These are phyloP conservation scores for Gymnoscelis rufifasciata DNA, from an alignment of 2,888 invertebrate species.

Conservation along the genomic window DNA sequence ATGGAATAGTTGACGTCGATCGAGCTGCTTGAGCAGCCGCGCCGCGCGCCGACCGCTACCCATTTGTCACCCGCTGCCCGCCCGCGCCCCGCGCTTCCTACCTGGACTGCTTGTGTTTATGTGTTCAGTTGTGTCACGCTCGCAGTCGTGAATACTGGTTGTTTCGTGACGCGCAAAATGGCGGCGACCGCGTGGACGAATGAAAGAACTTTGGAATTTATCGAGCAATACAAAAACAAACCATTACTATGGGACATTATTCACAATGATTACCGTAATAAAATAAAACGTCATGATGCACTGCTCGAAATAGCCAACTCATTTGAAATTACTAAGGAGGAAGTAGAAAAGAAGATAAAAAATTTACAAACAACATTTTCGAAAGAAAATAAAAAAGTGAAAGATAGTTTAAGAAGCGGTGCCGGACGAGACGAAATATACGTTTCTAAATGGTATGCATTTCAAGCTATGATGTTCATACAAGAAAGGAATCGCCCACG, in stretches of 20 bases:
- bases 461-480: conserved; percentile 26
- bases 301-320: conserved; percentile 29
- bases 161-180: conserved; percentile 4
- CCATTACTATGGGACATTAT: conserved; percentile 36
- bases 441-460: conserved; percentile 29
- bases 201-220: conserved; percentile 37
- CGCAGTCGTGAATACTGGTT: conserved; percentile 9
- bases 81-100: conserved; percentile 1
- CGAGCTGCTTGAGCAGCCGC: conserved; percentile 7
- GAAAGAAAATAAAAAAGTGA: conserved; percentile 28
- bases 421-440: conserved; percentile 26
- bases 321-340: conserved; percentile 29
- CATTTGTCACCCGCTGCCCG: not conserved
- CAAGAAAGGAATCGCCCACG: conserved; percentile 31
- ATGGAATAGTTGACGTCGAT: conserved; percentile 5
- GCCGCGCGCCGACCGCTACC: conserved; percentile 6
- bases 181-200: conserved; percentile 34
- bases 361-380: conserved; percentile 29
- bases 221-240: conserved; percentile 35
- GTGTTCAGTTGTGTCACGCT: conserved; percentile 4
- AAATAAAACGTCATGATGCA: conserved; percentile 31
- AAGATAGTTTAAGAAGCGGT: conserved; percentile 22
- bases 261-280: conserved; percentile 32
- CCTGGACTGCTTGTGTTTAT: conserved; percentile 2
- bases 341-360: conserved; percentile 30